These are phyloP conservation scores for Tenebrosternarchus preto DNA, from an alignment of 2,113 vertebrate genomes.

Conservation along the genomic window DNA sequence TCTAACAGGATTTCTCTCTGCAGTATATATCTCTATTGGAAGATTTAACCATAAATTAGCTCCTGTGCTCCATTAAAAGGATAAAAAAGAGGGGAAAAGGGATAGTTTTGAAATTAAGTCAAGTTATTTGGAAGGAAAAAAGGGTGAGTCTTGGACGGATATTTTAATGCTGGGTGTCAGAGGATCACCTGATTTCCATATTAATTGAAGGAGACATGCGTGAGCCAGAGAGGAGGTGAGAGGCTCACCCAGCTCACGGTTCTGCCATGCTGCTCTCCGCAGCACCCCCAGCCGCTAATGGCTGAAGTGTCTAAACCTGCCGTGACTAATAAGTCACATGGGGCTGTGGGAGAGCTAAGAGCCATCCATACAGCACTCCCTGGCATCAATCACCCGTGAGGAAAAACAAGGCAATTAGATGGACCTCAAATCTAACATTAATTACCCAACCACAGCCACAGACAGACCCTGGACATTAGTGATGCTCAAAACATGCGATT, in stretches of 20 bases:
- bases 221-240: slow-evolving; percentile 46
- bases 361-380: slow-evolving; percentile 62
- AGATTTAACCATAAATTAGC: slow-evolving; percentile 15
- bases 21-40: background rate
- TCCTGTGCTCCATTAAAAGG: slow-evolving; percentile 21
- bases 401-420: slow-evolving; percentile 61
- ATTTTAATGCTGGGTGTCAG: slow-evolving; percentile 53
- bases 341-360: slow-evolving; percentile 48
- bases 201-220: slow-evolving; percentile 56
- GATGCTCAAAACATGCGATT: background rate
- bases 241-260: slow-evolving; percentile 51
- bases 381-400: slow-evolving; percentile 60
- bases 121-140: slow-evolving; percentile 38
- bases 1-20: background rate
- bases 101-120: slow-evolving; percentile 47
- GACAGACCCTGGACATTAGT: slow-evolving; percentile 23
- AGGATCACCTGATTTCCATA: slow-evolving; percentile 60
- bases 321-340: slow-evolving; percentile 68
- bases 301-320: slow-evolving; percentile 64
- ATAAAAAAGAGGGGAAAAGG: slow-evolving; percentile 29
- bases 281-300: slow-evolving; percentile 60
- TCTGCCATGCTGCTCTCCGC: slow-evolving; percentile 65
- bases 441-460: slow-evolving; percentile 25
- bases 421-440: slow-evolving; percentile 48
- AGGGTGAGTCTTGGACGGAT: slow-evolving; percentile 37